Base-by-base conservation (phyloP, 2,113 vertebrate species). In the Indicator indicator region DNA sequence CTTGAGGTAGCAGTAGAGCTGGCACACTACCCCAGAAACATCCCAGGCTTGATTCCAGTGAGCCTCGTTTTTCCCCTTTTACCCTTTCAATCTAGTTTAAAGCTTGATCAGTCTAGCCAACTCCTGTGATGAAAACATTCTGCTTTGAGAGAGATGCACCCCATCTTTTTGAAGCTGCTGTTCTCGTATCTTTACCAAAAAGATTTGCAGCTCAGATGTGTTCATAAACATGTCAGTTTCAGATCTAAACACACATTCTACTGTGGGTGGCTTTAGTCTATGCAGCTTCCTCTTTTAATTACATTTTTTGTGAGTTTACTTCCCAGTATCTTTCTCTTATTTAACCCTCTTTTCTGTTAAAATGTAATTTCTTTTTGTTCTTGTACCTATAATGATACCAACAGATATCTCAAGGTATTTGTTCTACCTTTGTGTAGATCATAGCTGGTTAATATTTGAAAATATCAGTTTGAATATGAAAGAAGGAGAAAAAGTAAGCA, bases 391-490 rank as follows among this genome's bases (percentile, higher is more conserved):
- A 55, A 55, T 32, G 15, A 60, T 56, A 65, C 11, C 23, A 86
- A 80, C 7, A 75, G 16, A 21, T 74, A 62, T 86, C 71, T 93
- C 24, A 89, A 78, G 21, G 23, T 9, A 80, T 78, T 88, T 81
- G 63, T 68, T 86, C 56, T 9, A 38, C 52, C 65, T 75, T 77
- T 89, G 3, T 2, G 0, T 26, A 69, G n/a, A 64, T 7, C 27
- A 46, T 46, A 21, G 8, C 48, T 88, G 64, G 94, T 93, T 89
- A 75, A 88, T 27, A 52, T 84, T 83, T 90, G 72, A 92, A 89
- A 58, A 50, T 58, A 32, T 70, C 40, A 36, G 13, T 72, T 87
- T 85, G 88, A 83, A 83, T 81, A 23, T 18, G 21, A 88, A 83
- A 54, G 5, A 84, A n/a, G 36, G 42, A 88, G 24, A 58, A 75